phyloP scores from a whole-genome alignment of 2,888 invertebrate species.

The Macaria notata region DNA sequence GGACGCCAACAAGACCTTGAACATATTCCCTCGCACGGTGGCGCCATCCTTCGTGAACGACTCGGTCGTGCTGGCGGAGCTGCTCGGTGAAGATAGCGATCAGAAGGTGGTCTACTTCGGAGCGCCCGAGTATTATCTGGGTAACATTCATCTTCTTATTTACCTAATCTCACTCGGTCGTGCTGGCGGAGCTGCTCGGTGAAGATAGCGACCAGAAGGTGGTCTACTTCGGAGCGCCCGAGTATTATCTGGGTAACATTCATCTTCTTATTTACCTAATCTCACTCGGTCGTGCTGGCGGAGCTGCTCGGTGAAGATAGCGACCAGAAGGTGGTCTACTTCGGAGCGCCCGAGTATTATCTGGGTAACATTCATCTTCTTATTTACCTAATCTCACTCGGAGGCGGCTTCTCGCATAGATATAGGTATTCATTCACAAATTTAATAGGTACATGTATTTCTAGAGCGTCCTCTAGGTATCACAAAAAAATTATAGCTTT shows the following conservation, averaged over 20 bases:
- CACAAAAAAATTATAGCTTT: no score
- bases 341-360: slow-evolving; percentile 88
- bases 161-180: slow-evolving; percentile 57
- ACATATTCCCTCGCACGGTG: slow-evolving; percentile 51
- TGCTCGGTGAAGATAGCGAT: slow-evolving; percentile 62
- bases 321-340: slow-evolving; percentile 84
- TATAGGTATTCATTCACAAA: no score
- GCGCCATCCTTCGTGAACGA: slow-evolving; percentile 66
- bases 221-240: slow-evolving; percentile 90
- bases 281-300: slow-evolving; percentile 74
- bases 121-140: slow-evolving; percentile 87
- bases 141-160: slow-evolving; percentile 48
- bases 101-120: slow-evolving; percentile 87
- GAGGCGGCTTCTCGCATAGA: slow-evolving; percentile 22
- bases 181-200: slow-evolving; percentile 76
- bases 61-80: slow-evolving; percentile 75
- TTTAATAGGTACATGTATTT: no score
- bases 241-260: slow-evolving; percentile 83
- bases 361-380: slow-evolving; percentile 72
- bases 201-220: slow-evolving; percentile 68
- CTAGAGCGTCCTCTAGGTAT: no score
- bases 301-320: slow-evolving; percentile 70
- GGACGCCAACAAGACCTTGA: slow-evolving; percentile 67
- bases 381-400: slow-evolving; percentile 42
- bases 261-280: no score